phyloP scores from a whole-genome alignment of 2,888 invertebrate genomes.

The Synanthedon formicaeformis region DNA sequence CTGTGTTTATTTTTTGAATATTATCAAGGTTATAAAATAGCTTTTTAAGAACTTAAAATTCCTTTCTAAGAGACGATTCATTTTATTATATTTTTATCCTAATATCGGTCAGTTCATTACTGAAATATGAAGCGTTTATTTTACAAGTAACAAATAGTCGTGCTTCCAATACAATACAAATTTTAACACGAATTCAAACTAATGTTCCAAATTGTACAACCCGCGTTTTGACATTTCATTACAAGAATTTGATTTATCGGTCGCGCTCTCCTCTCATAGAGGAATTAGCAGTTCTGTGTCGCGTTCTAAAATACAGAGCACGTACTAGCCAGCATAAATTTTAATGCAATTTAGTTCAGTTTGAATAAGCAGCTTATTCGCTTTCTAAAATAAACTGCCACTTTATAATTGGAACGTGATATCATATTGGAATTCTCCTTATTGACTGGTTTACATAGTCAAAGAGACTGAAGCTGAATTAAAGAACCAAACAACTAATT shows the following conservation, averaged over 20 bases:
- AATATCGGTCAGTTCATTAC: no score
- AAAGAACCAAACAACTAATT: no score
- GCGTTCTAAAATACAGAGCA: slow-evolving; percentile 31
- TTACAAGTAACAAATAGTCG: no score
- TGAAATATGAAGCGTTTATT: no score
- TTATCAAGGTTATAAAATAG: no score
- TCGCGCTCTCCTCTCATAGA: slow-evolving; percentile 6
- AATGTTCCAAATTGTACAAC: neutral
- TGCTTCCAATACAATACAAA: neutral
- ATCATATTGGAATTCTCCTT: no score
- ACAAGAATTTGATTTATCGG: slow-evolving; percentile 59
- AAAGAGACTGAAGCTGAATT: no score
- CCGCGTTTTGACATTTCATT: slow-evolving; percentile 45
- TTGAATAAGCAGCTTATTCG: slow-evolving; percentile 1
- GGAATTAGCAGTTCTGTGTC: slow-evolving; percentile 9
- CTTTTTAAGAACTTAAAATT: no score
- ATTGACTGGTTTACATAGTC: no score
- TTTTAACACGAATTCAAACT: neutral
- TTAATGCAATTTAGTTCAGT: slow-evolving; percentile 4
- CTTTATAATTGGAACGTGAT: neutral
- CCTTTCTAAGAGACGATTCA: no score
- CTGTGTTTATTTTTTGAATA: no score
- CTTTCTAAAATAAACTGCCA: neutral
- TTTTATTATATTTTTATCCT: no score
- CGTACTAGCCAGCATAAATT: slow-evolving; percentile 16